Evolutionary conservation across 2,888 invertebrate species (phyloP).

Genomic region (Drosophila suboccidentalis): DNA sequence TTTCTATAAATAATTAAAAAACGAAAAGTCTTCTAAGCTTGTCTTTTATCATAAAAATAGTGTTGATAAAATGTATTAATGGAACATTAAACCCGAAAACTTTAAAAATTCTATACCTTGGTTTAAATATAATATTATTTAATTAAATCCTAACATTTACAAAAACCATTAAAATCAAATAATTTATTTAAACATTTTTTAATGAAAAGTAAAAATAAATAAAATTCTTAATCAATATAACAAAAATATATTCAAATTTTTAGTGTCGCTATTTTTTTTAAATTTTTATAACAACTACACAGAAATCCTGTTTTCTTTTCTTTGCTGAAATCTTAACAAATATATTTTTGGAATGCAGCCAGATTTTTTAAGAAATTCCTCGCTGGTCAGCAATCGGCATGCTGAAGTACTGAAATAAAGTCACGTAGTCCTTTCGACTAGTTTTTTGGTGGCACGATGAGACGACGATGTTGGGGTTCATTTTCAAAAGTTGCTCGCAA

Average conservation of each 20-base stretch:
- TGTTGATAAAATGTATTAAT: too few species aligned
- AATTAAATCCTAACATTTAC: too few species aligned
- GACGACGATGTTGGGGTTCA: slow-evolving; percentile 31
- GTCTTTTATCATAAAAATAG: too few species aligned
- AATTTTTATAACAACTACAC: background rate
- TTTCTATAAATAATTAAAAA: too few species aligned
- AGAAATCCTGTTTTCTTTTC: too few species aligned
- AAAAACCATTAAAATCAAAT: too few species aligned
- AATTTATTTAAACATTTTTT: too few species aligned
- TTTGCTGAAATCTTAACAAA: slow-evolving; percentile 1
- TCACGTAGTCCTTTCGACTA: slow-evolving; percentile 50
- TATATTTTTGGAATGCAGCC: slow-evolving; percentile 6
- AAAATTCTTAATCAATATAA: background rate
- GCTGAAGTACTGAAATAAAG: slow-evolving; percentile 6
- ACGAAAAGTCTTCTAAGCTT: too few species aligned
- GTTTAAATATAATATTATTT: too few species aligned
- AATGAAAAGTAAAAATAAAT: background rate
- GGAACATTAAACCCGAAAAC: too few species aligned
- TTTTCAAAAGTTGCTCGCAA: slow-evolving; percentile 43
- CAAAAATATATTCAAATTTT: background rate
- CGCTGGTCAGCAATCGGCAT: slow-evolving; percentile 34
- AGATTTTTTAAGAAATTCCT: slow-evolving; percentile 19
- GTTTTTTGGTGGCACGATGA: slow-evolving; percentile 36
- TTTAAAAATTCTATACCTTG: too few species aligned
- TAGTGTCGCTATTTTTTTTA: too few species aligned